Evolutionary conservation across 2,888 invertebrate species (phyloP).

Genomic region (Lepidochrysops patricia): DNA sequence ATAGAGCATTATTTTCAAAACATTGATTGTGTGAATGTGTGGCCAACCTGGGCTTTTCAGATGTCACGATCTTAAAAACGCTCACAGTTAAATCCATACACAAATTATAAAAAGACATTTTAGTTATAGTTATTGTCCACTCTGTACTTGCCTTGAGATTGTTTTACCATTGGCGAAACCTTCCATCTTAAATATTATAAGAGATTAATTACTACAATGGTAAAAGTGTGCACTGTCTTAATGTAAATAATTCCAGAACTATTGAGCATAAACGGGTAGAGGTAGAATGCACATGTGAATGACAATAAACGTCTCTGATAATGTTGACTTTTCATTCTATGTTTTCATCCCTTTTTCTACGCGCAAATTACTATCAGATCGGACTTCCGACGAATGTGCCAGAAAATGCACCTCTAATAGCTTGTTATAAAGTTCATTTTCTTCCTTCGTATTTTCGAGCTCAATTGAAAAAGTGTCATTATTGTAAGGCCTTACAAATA

Average conservation of each 20-base stretch:
- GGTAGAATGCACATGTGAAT: conserved; percentile 63
- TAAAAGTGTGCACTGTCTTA: not conserved
- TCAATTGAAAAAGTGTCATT: too few species aligned
- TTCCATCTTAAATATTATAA: not conserved
- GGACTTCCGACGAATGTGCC: too few species aligned
- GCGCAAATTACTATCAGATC: too few species aligned
- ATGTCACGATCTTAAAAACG: too few species aligned
- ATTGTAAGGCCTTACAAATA: too few species aligned
- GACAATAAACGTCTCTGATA: conserved; percentile 66
- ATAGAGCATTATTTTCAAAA: too few species aligned
- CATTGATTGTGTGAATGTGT: too few species aligned
- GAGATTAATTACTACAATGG: not conserved
- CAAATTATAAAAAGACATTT: not conserved
- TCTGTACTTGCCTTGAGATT: not conserved
- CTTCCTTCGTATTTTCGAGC: too few species aligned
- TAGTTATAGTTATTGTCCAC: not conserved
- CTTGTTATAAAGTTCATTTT: too few species aligned
- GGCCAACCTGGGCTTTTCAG: too few species aligned
- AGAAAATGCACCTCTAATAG: too few species aligned
- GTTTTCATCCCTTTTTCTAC: too few species aligned
- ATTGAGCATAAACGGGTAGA: conserved; percentile 13
- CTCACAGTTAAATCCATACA: not conserved
- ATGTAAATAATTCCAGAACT: not conserved
- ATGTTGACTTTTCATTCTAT: conserved; percentile 23
- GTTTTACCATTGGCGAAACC: not conserved